Base-by-base conservation (phyloP, 2,113 vertebrate genomes). In the Arvicanthis niloticus region DNA sequence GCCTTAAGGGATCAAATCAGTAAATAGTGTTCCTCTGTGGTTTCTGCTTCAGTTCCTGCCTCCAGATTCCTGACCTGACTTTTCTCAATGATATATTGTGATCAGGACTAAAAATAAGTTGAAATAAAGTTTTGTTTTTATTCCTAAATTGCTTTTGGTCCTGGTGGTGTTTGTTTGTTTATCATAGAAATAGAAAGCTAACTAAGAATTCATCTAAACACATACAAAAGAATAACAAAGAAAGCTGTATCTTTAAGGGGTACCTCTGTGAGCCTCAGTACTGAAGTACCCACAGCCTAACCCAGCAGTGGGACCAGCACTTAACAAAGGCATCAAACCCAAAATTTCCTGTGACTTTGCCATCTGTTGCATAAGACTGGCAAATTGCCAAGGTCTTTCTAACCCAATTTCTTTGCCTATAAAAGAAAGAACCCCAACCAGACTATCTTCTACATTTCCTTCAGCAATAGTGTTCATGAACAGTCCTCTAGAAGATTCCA, bases 301-400 rank as follows among this genome's bases (percentile, higher is more conserved):
- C 4, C 31, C 37, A 60, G 40, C 31, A 17, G 34, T 84, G 51
- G 40, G 80, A 76, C 65, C 85, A 17, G 34, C 1, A 70, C 11
- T 84, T 89, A 65, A 31, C 45, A 53, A 58, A 22, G 48, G 51
- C 78, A 72, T 91, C 65, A 91, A 82, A 37, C 45, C n/a, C 86
- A 37, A 45, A 31, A 72, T 53, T 81, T 93, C 56, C 19, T 2
- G 89, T 91, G 67, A 4, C 45, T 88, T n/a, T 95, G 15, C 53
- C 42, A 65, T 91, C 93, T 42, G 82, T 91, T 76, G 31, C 62
- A 90, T 42, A 88, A 89, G 45, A 82, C 51, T 93, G 85, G 77
- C 73, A 95, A 94, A 51, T 42, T 75, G 22, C 60, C 68, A 93
- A 95, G 84, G 91, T 93, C 91, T 93, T 90, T 87, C 65, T 53